Conservation (phyloP, 2,888 invertebrate species). For the Tenthredo amoena region DNA sequence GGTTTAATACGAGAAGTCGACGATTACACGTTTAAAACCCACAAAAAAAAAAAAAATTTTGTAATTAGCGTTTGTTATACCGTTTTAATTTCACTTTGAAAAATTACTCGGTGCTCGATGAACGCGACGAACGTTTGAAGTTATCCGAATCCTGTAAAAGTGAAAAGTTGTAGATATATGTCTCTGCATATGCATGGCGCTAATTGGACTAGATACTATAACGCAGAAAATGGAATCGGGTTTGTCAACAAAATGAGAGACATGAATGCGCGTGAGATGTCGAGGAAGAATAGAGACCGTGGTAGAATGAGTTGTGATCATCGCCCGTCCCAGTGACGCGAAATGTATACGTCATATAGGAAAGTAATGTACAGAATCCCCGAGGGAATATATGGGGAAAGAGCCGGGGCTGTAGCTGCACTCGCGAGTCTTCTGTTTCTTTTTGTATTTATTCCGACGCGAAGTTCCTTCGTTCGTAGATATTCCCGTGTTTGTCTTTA, state of each 20-base stretch:
- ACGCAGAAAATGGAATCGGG: not conserved
- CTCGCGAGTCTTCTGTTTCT: not conserved
- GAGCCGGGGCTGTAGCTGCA: not conserved
- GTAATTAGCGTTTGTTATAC: too few relatives aligned
- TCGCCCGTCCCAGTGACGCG: not conserved
- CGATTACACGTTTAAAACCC: too few relatives aligned
- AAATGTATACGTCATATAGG: slow-evolving; percentile 17
- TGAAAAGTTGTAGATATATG: not conserved
- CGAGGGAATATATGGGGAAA: not conserved
- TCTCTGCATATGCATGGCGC: not conserved
- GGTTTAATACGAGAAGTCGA: too few relatives aligned
- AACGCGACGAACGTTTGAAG: too few relatives aligned
- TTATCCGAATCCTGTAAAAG: not conserved
- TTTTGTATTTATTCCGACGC: not conserved
- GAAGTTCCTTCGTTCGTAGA: not conserved
- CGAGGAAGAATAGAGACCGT: not conserved
- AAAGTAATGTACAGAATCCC: slow-evolving; percentile 45
- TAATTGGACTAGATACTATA: not conserved
- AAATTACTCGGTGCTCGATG: too few relatives aligned
- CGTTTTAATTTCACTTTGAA: too few relatives aligned
- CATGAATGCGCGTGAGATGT: not conserved
- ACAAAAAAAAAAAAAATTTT: too few relatives aligned
- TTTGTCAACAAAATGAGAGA: not conserved
- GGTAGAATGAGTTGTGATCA: not conserved
- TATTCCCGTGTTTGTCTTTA: slow-evolving; percentile 33